Conservation (phyloP, 1,140 invertebrate species). For the Tetranychus urticae region DNA sequence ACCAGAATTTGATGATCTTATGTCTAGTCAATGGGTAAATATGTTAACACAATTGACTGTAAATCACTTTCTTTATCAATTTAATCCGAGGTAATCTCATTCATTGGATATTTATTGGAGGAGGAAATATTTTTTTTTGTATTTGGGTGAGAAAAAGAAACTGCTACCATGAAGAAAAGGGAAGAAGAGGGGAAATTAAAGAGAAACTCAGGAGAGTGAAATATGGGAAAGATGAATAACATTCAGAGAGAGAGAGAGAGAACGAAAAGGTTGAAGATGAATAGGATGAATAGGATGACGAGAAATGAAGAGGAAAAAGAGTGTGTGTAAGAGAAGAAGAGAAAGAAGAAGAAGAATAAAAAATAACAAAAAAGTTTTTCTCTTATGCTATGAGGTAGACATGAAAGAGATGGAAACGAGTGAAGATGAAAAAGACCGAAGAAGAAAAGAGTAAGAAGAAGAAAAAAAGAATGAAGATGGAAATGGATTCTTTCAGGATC, state of each 20-base stretch:
- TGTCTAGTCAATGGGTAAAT: no score
- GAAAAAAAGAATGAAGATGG: not conserved
- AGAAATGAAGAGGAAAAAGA: not conserved
- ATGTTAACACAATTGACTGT: no score
- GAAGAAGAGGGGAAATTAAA: no score
- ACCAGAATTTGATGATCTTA: no score
- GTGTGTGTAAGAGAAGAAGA: not conserved
- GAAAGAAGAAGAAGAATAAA: not conserved
- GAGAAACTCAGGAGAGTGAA: no score
- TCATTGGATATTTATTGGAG: no score
- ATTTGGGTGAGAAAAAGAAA: not conserved
- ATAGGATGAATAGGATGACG: not conserved
- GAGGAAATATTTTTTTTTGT: no score
- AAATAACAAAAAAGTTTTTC: not conserved
- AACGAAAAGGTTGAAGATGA: not conserved
- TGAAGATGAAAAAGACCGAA: not conserved
- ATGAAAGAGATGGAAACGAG: not conserved
- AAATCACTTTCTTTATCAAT: no score
- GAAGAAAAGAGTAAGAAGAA: not conserved
- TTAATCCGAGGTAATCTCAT: no score
- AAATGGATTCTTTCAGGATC: not conserved
- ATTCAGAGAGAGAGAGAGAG: not conserved
- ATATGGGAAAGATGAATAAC: no score
- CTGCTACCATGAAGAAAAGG: no score
- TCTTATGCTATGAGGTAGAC: not conserved